Evolutionary conservation across 2,888 invertebrate species (phyloP).

Genomic region (Melanchra persicariae): DNA sequence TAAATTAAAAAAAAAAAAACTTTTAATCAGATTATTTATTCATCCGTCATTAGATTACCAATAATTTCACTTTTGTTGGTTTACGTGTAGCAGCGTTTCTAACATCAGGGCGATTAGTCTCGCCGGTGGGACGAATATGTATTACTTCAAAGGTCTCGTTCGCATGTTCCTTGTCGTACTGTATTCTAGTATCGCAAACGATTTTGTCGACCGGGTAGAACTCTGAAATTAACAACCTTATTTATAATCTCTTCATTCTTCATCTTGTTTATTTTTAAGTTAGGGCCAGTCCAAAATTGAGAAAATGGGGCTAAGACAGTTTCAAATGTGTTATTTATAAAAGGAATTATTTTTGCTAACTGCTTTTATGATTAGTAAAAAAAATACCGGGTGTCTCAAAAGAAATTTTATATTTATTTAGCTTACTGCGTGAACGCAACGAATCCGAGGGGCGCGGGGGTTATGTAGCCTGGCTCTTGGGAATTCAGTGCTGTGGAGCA

Average conservation of each 20-base stretch:
- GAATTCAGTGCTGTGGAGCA: no score
- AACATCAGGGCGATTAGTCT: background rate
- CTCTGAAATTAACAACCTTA: slow-evolving; percentile 60
- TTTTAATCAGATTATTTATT: slow-evolving; percentile 5
- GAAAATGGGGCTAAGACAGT: no score
- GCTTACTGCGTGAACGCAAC: no score
- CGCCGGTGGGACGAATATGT: slow-evolving; percentile 4
- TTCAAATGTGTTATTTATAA: no score
- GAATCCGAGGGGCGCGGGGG: no score
- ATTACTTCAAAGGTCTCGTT: slow-evolving; percentile 62
- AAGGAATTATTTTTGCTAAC: no score
- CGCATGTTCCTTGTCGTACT: slow-evolving; percentile 57
- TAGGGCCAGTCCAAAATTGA: no score
- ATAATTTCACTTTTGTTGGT: background rate
- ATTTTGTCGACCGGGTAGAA: slow-evolving; percentile 63
- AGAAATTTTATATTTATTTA: no score
- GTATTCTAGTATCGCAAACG: slow-evolving; percentile 69
- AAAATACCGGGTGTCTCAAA: no score
- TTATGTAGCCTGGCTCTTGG: no score
- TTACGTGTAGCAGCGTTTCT: background rate
- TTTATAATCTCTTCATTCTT: background rate
- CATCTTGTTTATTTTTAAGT: no score
- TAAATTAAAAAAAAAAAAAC: slow-evolving; percentile 8
- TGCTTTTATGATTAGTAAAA: no score
- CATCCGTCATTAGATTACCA: background rate